A percentile compares a stretch with the other conserved stretches of the same genome.
These are phyloP conservation scores for Listronotus oregonensis DNA, from an alignment of 1,140 invertebrate genomes.

Conservation along the genomic window DNA sequence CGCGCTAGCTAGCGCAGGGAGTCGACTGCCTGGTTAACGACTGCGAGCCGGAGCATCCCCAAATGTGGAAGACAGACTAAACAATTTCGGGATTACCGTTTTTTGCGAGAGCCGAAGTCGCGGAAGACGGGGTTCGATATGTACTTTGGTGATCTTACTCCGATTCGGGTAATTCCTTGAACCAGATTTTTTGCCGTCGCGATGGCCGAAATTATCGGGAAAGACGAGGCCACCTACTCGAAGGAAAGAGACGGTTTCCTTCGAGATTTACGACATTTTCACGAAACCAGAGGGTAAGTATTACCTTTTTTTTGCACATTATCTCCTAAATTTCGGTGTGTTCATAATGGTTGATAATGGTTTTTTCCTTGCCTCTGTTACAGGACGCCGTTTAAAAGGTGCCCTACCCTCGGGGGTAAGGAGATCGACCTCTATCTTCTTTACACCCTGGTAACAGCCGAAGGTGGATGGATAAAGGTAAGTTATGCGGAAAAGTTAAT, in stretches of 20 bases:
- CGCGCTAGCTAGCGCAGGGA: slow-evolving; percentile 54
- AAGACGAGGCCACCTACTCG: slow-evolving; percentile 72
- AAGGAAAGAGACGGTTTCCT: slow-evolving; percentile 73
- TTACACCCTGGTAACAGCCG: slow-evolving; percentile 86
- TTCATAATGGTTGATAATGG: slow-evolving; percentile 2
- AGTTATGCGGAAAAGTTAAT: slow-evolving; percentile 45
- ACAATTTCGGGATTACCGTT: slow-evolving; percentile 21
- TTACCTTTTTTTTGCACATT: neutral
- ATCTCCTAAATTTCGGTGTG: neutral
- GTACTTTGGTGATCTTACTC: neutral
- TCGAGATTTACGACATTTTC: slow-evolving; percentile 73
- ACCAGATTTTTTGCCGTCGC: slow-evolving; percentile 34
- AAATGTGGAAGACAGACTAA: slow-evolving; percentile 52
- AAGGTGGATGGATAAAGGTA: slow-evolving; percentile 93
- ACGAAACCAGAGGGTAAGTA: slow-evolving; percentile 75
- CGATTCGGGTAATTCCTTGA: slow-evolving; percentile 4
- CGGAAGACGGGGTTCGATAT: slow-evolving; percentile 1
- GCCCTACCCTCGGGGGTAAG: slow-evolving; percentile 80
- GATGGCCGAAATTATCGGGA: slow-evolving; percentile 73
- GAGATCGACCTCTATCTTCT: slow-evolving; percentile 90
- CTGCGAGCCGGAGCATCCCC: slow-evolving; percentile 50
- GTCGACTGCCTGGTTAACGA: slow-evolving; percentile 52
- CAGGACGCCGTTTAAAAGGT: slow-evolving; percentile 76
- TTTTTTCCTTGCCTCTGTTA: slow-evolving; percentile 47
- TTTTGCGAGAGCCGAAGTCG: slow-evolving; percentile 9